Percentiles rank a stretch among this genome's conserved stretches.
Conservation (phyloP, 2,797 vertebrate genomes). For the Acanthis flammea region DNA sequence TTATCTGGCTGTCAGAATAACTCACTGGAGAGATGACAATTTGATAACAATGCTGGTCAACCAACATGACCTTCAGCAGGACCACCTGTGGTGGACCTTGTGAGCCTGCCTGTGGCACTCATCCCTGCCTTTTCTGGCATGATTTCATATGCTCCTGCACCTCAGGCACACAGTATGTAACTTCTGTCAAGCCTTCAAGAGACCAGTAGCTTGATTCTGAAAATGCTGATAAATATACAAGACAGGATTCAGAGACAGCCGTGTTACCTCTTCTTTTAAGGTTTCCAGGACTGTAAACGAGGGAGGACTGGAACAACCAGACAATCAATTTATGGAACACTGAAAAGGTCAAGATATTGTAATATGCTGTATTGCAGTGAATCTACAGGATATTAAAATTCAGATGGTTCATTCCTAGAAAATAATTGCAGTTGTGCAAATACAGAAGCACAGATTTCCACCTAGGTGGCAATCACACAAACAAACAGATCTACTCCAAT, state of each 20-base stretch:
- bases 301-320: slow-evolving; percentile 1
- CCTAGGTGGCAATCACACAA: background rate
- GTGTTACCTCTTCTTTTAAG: slow-evolving; percentile 33
- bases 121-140: slow-evolving; percentile 24
- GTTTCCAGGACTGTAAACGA: slow-evolving; percentile 45
- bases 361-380: background rate
- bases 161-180: slow-evolving; percentile 5
- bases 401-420: background rate
- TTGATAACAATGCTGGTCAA: background rate
- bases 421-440: background rate
- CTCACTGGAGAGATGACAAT: slow-evolving; percentile 15
- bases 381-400: background rate
- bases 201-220: slow-evolving; percentile 17
- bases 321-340: slow-evolving; percentile 62
- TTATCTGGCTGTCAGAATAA: slow-evolving; percentile 41
- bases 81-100: slow-evolving; percentile 11
- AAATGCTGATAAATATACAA: slow-evolving; percentile 32
- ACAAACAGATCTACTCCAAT: background rate
- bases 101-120: slow-evolving; percentile 10
- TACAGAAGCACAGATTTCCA: background rate
- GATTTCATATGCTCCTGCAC: background rate
- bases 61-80: slow-evolving; percentile 27
- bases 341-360: slow-evolving; percentile 67
- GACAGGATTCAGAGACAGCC: background rate
- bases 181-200: slow-evolving; percentile 38